phyloP scores from a whole-genome alignment of 2,888 invertebrate species.

The Drosophila engyochracea region DNA sequence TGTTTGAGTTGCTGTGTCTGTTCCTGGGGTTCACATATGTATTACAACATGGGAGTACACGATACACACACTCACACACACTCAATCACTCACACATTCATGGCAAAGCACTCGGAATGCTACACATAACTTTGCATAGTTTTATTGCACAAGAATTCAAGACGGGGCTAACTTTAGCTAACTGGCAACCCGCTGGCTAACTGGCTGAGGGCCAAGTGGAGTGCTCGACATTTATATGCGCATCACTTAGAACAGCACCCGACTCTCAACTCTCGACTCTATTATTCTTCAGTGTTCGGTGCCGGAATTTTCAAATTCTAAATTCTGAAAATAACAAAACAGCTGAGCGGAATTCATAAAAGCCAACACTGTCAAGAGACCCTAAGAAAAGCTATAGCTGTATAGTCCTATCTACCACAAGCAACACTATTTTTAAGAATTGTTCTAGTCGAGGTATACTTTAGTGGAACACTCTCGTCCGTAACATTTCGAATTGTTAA shows the following conservation, averaged over 20 bases:
- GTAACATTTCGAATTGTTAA: slow-evolving; percentile 1
- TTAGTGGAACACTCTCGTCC: background rate
- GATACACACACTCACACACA: slow-evolving; percentile 9
- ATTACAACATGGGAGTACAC: slow-evolving; percentile 55
- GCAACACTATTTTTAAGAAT: background rate
- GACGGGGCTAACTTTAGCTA: slow-evolving; percentile 36
- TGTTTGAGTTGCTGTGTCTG: slow-evolving; percentile 25
- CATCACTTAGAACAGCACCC: slow-evolving; percentile 72
- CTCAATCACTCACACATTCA: slow-evolving; percentile 16
- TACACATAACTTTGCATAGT: slow-evolving; percentile 81
- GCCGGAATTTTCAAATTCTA: slow-evolving; percentile 44
- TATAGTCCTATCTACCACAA: background rate
- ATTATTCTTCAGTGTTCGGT: slow-evolving; percentile 19
- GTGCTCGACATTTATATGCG: slow-evolving; percentile 82
- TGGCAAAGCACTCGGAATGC: slow-evolving; percentile 57
- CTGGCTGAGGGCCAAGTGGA: slow-evolving; percentile 66
- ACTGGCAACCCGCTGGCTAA: slow-evolving; percentile 26
- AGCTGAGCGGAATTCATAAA: slow-evolving; percentile 78
- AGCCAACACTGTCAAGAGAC: slow-evolving; percentile 33
- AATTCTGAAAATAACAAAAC: slow-evolving; percentile 62
- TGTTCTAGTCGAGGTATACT: background rate
- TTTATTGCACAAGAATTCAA: slow-evolving; percentile 76
- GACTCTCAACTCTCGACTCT: slow-evolving; percentile 17
- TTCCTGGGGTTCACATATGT: slow-evolving; percentile 31
- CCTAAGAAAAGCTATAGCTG: slow-evolving; percentile 25